Evolutionary conservation across 2,888 invertebrate genomes (phyloP).

Genomic region (Drosophila vallismaia): DNA sequence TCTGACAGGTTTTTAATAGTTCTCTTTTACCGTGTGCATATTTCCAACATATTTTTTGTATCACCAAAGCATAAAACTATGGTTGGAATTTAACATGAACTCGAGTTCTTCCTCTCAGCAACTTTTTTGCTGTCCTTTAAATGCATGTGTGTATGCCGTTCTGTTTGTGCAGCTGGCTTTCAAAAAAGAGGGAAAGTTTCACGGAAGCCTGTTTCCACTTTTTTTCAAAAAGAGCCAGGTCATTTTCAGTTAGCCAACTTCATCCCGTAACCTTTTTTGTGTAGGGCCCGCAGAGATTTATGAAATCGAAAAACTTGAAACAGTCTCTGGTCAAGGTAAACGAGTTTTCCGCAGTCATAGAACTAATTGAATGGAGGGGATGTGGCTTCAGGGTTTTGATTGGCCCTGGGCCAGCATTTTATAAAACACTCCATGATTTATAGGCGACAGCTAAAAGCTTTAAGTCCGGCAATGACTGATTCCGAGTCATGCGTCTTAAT

Average conservation of each 20-base stretch:
- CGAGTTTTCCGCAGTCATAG: conserved; percentile 20
- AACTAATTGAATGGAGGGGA: conserved; percentile 37
- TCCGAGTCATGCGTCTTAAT: conserved; percentile 49
- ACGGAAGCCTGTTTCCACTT: conserved; percentile 42
- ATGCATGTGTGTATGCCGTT: conserved; percentile 12
- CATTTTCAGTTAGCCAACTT: conserved; percentile 51
- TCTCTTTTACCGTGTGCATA: not conserved
- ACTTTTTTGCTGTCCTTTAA: conserved; percentile 16
- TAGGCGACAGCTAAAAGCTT: conserved; percentile 5
- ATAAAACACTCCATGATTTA: conserved; percentile 23
- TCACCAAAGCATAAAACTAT: conserved; percentile 1
- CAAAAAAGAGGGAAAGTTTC: conserved; percentile 40
- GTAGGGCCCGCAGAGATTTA: conserved; percentile 35
- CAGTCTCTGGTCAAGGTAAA: conserved; percentile 35
- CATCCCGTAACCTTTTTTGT: not conserved
- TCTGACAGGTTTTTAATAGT: not conserved
- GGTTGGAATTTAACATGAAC: conserved; percentile 22
- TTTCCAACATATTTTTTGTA: not conserved
- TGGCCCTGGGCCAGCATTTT: conserved; percentile 9
- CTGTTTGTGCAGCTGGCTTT: conserved; percentile 46
- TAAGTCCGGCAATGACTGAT: conserved; percentile 23
- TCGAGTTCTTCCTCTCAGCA: conserved; percentile 1
- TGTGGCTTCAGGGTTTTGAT: conserved; percentile 8
- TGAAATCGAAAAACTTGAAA: conserved; percentile 47
- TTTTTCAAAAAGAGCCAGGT: conserved; percentile 46